Conservation (phyloP, 2,888 invertebrate genomes). For the Colletes collaris region DNA sequence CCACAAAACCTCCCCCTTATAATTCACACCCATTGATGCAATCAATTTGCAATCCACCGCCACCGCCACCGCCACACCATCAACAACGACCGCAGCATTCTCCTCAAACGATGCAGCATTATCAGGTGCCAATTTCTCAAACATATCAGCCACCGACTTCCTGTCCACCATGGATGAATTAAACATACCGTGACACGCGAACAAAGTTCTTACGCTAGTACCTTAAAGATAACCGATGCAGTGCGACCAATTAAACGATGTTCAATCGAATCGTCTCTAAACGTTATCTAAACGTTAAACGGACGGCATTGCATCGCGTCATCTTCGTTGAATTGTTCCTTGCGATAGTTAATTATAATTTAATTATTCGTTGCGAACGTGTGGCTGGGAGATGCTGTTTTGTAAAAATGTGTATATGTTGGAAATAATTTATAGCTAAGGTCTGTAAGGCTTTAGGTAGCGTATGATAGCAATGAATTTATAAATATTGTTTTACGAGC, state of each 20-base stretch:
- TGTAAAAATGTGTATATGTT: conserved; percentile 62
- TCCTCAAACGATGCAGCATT: conserved; percentile 70
- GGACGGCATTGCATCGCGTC: conserved; percentile 54
- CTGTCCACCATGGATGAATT: conserved; percentile 77
- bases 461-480: conserved; percentile 33
- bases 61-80: conserved; percentile 75
- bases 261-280: conserved; percentile 12
- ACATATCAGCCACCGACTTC: conserved; percentile 72
- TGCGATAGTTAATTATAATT: conserved; percentile 50
- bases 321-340: conserved; percentile 59
- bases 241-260: conserved; percentile 28
- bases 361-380: conserved; percentile 32
- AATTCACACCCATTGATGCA: conserved; percentile 76
- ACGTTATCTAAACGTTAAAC: conserved; percentile 33
- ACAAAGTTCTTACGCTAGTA: conserved; percentile 46
- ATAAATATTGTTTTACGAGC: conserved; percentile 13
- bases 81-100: conserved; percentile 74
- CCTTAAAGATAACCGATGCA: conserved; percentile 49
- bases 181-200: conserved; percentile 5
- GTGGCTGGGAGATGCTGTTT: conserved; percentile 41
- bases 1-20: conserved; percentile 74
- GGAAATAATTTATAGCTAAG: conserved; percentile 56
- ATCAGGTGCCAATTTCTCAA: conserved; percentile 74
- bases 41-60: conserved; percentile 79
- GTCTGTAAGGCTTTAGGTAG: conserved; percentile 29